These are phyloP conservation scores for Raja brachyura DNA, from an alignment of 2,113 vertebrate species.

Conservation along the genomic window DNA sequence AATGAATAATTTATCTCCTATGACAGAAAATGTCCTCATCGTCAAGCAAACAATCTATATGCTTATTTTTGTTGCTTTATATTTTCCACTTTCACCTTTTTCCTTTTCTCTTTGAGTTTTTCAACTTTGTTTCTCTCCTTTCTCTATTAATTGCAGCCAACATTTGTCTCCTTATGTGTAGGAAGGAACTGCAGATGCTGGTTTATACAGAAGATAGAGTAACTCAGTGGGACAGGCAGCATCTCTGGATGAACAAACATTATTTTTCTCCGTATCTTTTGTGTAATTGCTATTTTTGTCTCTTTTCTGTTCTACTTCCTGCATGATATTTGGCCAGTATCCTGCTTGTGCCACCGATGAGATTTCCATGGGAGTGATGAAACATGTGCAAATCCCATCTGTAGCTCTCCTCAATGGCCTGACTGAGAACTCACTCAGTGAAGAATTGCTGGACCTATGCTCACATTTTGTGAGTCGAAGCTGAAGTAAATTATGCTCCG, in stretches of 20 bases:
- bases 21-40: background rate
- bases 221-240: too few relatives aligned
- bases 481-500: background rate
- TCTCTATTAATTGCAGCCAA: background rate
- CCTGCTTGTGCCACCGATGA: background rate
- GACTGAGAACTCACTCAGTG: background rate
- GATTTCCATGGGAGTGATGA: too few relatives aligned
- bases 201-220: too few relatives aligned
- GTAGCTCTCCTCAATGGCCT: background rate
- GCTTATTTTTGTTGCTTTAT: background rate
- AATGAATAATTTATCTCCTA: too few relatives aligned
- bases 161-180: background rate
- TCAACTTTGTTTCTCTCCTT: background rate
- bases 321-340: background rate
- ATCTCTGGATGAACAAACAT: too few relatives aligned
- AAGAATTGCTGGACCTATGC: background rate
- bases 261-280: background rate
- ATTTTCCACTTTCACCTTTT: background rate
- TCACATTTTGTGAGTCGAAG: background rate
- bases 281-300: background rate
- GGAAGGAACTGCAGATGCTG: too few relatives aligned
- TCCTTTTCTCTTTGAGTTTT: background rate
- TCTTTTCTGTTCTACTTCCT: background rate
- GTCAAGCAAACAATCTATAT: background rate
- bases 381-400: too few relatives aligned